Conservation (phyloP, 37 sponge, comb jelly and placozoan genomes). For the Oscarella lobularis region DNA sequence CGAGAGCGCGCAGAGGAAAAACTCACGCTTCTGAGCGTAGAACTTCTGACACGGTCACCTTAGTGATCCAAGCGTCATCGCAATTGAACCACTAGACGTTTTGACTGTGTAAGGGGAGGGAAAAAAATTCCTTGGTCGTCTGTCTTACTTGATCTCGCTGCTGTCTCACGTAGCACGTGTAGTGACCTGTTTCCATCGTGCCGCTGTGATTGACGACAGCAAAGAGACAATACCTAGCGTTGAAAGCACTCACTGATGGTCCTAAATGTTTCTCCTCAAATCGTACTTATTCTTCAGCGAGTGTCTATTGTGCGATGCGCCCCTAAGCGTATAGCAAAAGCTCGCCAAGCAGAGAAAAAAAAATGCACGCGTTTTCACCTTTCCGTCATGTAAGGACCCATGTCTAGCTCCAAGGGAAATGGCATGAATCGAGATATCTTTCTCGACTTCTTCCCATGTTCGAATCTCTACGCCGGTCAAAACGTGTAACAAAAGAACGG, state of each 20-base stretch:
- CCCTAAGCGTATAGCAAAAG: too few relatives aligned
- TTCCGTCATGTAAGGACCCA: constrained; percentile 77
- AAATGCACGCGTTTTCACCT: constrained; percentile 1
- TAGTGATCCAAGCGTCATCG: constrained; percentile 92
- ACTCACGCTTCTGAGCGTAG: constrained; percentile 80
- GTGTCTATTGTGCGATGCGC: too few relatives aligned
- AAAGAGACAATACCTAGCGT: constrained; percentile 70
- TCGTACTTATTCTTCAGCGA: too few relatives aligned
- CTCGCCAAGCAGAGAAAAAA: too few relatives aligned
- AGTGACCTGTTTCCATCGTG: constrained; percentile 78
- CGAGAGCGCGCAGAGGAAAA: too few relatives aligned
- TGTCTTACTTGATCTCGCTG: constrained; percentile 65
- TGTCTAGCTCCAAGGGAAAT: constrained; percentile 77
- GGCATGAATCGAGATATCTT: constrained; percentile 76
- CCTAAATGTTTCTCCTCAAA: too few relatives aligned
- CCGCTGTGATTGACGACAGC: constrained; percentile 96
- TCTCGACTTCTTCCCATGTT: constrained; percentile 71
- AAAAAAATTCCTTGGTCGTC: too few relatives aligned
- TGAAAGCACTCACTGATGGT: too few relatives aligned
- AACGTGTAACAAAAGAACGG: background rate
- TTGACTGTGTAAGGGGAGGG: background rate
- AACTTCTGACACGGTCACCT: constrained; percentile 54
- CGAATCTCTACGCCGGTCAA: constrained; percentile 86
- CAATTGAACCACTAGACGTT: constrained; percentile 89
- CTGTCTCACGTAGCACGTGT: constrained; percentile 88